Evolutionary conservation across 2,797 vertebrate genomes (phyloP), one percentile per base, ranked within the genome.

Genomic region (Sardinella longiceps): DNA sequence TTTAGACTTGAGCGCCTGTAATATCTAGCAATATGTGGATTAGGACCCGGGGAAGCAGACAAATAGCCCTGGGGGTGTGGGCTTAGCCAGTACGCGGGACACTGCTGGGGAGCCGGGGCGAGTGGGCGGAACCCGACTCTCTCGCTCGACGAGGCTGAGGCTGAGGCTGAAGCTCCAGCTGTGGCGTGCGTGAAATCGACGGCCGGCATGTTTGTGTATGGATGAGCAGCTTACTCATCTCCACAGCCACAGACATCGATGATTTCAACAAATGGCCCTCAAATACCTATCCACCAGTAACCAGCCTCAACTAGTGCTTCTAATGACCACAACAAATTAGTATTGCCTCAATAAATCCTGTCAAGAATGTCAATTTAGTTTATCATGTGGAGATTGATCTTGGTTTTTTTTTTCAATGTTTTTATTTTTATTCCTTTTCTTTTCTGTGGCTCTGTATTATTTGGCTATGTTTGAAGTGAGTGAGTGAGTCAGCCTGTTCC

Each of bases 151-250:
- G n/a, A n/a, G 3, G 43, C 43, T 7, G 43, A 45, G 43, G 91
- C 93, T 91, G 92, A 87, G 91, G 92, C 86, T 91, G 89, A 91
- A 91, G 91, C 91, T 92, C 92, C 92, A 94, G 92, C 92, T 94
- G 93, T 88, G 91, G 90, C 91, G 88, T 92, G 91, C 92, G 90
- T 89, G 93, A 94, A 93, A 91, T 90, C 89, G 89, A 90, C 90
- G 92, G 83, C 81, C 90, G 90, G 88, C 18, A 7, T 89, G 89
- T 85, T 89, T 91, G 85, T 90, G 85, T 90, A 91, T 93, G 89
- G 89, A 84, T 88, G 88, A 86, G 88, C 56, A 85, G 88, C n/a
- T 25, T 25, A n/a, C 56, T n/a, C 56, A 10, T 2, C 23, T 25
- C 23, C n/a, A n/a, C 56, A 25, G 56, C 56, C 56, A 60, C n/a